Evolutionary conservation across 2,797 vertebrate species (phyloP).

Genomic region (Rhabdomys pumilio): DNA sequence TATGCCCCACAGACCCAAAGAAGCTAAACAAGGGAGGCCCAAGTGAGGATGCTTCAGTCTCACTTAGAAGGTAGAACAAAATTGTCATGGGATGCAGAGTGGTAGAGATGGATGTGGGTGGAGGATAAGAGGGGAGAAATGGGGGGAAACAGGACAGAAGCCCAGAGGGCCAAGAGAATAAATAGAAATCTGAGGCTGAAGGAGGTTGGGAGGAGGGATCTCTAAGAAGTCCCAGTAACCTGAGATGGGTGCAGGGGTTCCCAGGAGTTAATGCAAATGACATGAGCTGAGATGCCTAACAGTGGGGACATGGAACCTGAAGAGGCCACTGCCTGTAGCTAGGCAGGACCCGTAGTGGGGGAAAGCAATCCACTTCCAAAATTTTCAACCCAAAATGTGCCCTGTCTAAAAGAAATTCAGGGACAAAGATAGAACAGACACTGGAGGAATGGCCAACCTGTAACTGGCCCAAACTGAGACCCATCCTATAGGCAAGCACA

Average conservation of each 20-base stretch:
- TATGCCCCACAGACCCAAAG: neutral
- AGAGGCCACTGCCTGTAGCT: neutral
- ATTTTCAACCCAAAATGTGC: neutral
- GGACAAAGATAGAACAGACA: too few species aligned
- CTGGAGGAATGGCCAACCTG: too few species aligned
- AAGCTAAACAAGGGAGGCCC: neutral
- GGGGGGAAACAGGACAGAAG: neutral
- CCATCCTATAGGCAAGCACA: neutral
- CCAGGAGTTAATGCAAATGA: neutral
- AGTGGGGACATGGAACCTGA: neutral
- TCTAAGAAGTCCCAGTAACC: neutral
- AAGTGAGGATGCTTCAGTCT: neutral
- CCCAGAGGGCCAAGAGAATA: neutral
- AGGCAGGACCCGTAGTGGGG: neutral
- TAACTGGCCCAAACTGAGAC: neutral
- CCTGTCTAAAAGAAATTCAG: neutral
- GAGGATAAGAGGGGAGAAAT: rapidly evolving
- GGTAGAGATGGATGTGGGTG: neutral
- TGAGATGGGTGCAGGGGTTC: neutral
- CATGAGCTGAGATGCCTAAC: neutral
- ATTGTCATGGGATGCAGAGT: neutral
- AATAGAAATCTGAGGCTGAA: neutral
- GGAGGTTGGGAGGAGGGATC: neutral
- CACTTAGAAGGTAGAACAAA: neutral
- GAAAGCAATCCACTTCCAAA: neutral